Evolutionary conservation across 1,140 invertebrate genomes (phyloP), one percentile per base, ranked within the genome.

Genomic region (Conus betulinus): DNA sequence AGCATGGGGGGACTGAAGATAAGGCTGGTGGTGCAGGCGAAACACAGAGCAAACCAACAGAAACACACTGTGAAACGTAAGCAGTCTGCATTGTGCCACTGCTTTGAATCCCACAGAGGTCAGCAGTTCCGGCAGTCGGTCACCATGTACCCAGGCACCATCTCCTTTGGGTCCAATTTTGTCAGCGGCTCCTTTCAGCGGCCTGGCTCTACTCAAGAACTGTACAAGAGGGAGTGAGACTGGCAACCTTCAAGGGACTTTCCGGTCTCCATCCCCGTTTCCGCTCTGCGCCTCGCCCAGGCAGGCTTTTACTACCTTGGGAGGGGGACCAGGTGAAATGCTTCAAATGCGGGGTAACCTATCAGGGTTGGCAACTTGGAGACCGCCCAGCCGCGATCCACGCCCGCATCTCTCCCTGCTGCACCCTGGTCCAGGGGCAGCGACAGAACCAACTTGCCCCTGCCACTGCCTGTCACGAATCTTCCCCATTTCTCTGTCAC

Each of bases 361-460:
- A 90, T 25, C 23, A 60, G n/a, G 53, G 85, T 10, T 91, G 89
- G 88, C 63, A 83, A 87, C 17, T 8, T 7, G 87, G 71, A 3
- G 90, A 91, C 82, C 83, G 88, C 78, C 90, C 90, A 11, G 82
- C 63, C 71, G 27, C 63, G 6, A 83, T 91, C 39, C 90, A 91
- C 83, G 20, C 57, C 8, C 78, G 87, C 11, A 89, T 81, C 17
- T 90, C 90, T 3, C 90, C 90, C 25, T 79, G 79, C n/a, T 91
- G 90, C 76, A 57, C 13, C 13, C 60, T 84, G 17, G 76, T 88
- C 3, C 39, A 17, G 60, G 79, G 87, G n/a, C 20, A 74, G 0
- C 5, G 87, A 88, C 60, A 71, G 23, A 8, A 53, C 55, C 63
- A 88, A 88, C 53, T 17, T 83, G 39, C 57, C 87, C n/a, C 79